Conservation (phyloP, 2,113 vertebrate genomes). For the Rhinoptilus africanus region DNA sequence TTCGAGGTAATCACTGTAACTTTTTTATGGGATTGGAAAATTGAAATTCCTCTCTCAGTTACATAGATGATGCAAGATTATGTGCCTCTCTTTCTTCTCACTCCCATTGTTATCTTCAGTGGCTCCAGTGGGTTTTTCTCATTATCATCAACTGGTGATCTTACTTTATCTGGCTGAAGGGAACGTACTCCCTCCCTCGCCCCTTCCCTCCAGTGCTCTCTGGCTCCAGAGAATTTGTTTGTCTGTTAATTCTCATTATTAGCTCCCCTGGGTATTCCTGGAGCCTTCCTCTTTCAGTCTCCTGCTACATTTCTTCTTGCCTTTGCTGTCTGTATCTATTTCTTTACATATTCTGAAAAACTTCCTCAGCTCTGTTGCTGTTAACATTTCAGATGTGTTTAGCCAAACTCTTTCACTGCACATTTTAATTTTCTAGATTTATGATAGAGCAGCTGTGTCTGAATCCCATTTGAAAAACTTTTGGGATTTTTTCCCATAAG, state of each 20-base stretch:
- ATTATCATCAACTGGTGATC: accelerated
- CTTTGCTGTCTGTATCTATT: not conserved
- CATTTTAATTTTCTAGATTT: slow-evolving; percentile 29
- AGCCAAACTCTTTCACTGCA: slow-evolving; percentile 14
- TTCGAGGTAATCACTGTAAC: not conserved
- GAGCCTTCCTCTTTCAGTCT: not conserved
- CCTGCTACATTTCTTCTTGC: not conserved
- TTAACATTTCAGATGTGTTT: slow-evolving; percentile 11
- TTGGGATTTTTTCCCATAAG: not conserved
- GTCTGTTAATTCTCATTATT: not conserved
- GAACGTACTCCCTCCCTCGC: not conserved
- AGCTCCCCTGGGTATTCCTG: not conserved
- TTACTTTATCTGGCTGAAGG: not conserved
- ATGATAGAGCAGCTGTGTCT: slow-evolving; percentile 33
- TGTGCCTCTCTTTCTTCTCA: not conserved
- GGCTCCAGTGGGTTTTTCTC: not conserved
- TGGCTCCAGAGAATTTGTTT: not conserved
- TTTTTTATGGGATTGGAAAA: not conserved
- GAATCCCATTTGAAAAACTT: slow-evolving; percentile 41
- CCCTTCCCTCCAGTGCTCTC: not conserved
- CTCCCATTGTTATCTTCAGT: not conserved
- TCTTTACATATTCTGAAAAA: not conserved
- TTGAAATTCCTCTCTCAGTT: not conserved
- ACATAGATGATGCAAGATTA: not conserved
- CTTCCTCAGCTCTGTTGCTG: not conserved